Evolutionary conservation across 2,797 vertebrate species (phyloP), one percentile per base, ranked within the genome.

Genomic region (Lateolabrax maculatus): DNA sequence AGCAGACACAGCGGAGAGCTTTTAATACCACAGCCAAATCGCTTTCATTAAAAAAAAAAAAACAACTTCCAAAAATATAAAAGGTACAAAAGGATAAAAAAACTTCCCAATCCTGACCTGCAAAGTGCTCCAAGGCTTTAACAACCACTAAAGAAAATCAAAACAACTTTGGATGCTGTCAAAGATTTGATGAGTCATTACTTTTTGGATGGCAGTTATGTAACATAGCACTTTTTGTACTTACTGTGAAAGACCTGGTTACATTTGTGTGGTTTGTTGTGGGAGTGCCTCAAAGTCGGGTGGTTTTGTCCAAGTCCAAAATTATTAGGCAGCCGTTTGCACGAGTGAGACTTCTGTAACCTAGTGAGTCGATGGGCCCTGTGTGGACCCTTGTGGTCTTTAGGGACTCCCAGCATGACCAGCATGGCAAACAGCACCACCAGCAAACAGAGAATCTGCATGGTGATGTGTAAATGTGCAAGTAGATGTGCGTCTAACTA

Each of bases 161-260:
- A 81, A 84, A 70, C 74, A 68, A 55, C 43, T 56, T 41, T 56
- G 21, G 34, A 78, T 66, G 31, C 21, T 56, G 55, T 57, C 53
- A 53, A 76, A 62, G 19, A 48, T 13, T 57, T 56, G 66, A 74
- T 56, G 72, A 67, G 49, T 78, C 43, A 56, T 62, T 75, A 52
- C 36, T 60, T 62, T 82, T 53, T 61, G 25, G 7, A 41, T 52
- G 61, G 44, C 12, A 63, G 9, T 76, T 71, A 57, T 7, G 43
- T 36, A 69, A 77, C 13, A 25, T 2, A n/a, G 49, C 64, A 77
- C 16, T 56, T 68, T 64, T 31, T 84, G 71, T 90, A 95, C 95
- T 96, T 88, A 96, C 95, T 94, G 84, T 92, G 90, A 63, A 81
- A 75, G 70, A 74, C 19, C 49, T 79, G 85, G 82, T 84, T 79